A percentile compares a stretch with the other conserved stretches of the same genome.
Conservation (phyloP, 1,140 invertebrate species). For the Ips typographus region DNA sequence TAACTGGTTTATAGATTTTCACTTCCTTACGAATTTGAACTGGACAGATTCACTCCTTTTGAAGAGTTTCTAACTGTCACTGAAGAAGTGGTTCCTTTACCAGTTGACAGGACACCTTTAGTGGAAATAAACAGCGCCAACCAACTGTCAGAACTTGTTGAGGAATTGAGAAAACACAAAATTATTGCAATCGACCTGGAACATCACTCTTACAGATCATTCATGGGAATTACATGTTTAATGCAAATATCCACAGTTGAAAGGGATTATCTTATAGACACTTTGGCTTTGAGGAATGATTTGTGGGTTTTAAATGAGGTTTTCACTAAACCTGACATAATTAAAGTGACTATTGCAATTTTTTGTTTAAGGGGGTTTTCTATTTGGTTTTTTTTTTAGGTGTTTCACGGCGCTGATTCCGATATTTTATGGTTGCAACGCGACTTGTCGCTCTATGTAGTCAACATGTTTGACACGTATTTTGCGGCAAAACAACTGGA, state of each 20-base stretch:
- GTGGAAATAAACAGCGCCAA: slow-evolving; percentile 67
- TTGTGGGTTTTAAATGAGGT: slow-evolving; percentile 85
- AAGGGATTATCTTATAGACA: slow-evolving; percentile 91
- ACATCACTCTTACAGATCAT: slow-evolving; percentile 83
- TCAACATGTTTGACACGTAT: slow-evolving; percentile 97
- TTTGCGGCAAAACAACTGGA: slow-evolving; percentile 78
- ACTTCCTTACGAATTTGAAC: slow-evolving; percentile 90
- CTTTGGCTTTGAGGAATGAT: slow-evolving; percentile 78
- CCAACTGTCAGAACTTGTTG: slow-evolving; percentile 66
- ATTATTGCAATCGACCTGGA: slow-evolving; percentile 89
- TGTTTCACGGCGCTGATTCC: slow-evolving; percentile 89
- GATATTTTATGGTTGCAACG: slow-evolving; percentile 95
- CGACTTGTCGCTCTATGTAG: slow-evolving; percentile 92
- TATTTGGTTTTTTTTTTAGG: slow-evolving; percentile 48
- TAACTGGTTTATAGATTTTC: slow-evolving; percentile 59
- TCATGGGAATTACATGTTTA: slow-evolving; percentile 85
- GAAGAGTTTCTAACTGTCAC: slow-evolving; percentile 54
- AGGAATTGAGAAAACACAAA: slow-evolving; percentile 64
- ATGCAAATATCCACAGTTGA: slow-evolving; percentile 90
- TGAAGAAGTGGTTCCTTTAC: slow-evolving; percentile 51
- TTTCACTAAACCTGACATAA: slow-evolving; percentile 86
- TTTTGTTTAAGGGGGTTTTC: not conserved
- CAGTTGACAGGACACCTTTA: slow-evolving; percentile 66
- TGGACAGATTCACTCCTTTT: slow-evolving; percentile 68
- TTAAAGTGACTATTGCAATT: slow-evolving; percentile 69